Evolutionary conservation across 2,888 invertebrate species (phyloP).

Genomic region (Hesperia comma): DNA sequence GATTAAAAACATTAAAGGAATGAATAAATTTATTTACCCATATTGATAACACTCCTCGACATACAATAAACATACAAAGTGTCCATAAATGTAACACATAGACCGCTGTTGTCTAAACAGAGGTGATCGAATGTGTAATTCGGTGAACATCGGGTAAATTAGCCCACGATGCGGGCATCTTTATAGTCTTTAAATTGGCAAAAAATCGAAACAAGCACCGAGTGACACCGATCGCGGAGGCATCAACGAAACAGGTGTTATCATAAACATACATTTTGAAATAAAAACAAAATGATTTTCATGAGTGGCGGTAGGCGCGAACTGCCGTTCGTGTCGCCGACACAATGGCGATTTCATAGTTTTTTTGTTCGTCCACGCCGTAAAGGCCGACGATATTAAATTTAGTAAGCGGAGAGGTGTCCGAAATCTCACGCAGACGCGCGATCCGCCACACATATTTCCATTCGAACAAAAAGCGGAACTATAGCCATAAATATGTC

Average conservation of each 20-base stretch:
- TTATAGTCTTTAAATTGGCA: slow-evolving; percentile 83
- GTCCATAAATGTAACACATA: slow-evolving; percentile 29
- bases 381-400: slow-evolving; percentile 82
- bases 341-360: slow-evolving; percentile 81
- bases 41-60: slow-evolving; percentile 23
- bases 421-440: slow-evolving; percentile 84
- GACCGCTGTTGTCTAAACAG: slow-evolving; percentile 53
- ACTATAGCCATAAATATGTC: slow-evolving; percentile 85
- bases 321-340: slow-evolving; percentile 81
- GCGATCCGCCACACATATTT: slow-evolving; percentile 85
- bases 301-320: slow-evolving; percentile 83
- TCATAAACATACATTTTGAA: slow-evolving; percentile 84
- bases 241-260: slow-evolving; percentile 84
- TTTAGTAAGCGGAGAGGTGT: slow-evolving; percentile 84
- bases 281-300: slow-evolving; percentile 84
- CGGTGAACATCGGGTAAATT: slow-evolving; percentile 81
- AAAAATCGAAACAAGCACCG: slow-evolving; percentile 79
- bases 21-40: slow-evolving; percentile 15
- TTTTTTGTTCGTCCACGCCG: slow-evolving; percentile 75
- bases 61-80: slow-evolving; percentile 3
- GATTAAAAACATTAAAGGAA: slow-evolving; percentile 30
- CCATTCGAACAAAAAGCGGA: slow-evolving; percentile 83
- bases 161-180: slow-evolving; percentile 81
- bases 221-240: slow-evolving; percentile 82
- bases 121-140: slow-evolving; percentile 75